A percentile compares a stretch with the other conserved stretches of the same genome.
Evolutionary conservation across 2,797 vertebrate species (phyloP).

Genomic region (Coregonus ussuriensis): DNA sequence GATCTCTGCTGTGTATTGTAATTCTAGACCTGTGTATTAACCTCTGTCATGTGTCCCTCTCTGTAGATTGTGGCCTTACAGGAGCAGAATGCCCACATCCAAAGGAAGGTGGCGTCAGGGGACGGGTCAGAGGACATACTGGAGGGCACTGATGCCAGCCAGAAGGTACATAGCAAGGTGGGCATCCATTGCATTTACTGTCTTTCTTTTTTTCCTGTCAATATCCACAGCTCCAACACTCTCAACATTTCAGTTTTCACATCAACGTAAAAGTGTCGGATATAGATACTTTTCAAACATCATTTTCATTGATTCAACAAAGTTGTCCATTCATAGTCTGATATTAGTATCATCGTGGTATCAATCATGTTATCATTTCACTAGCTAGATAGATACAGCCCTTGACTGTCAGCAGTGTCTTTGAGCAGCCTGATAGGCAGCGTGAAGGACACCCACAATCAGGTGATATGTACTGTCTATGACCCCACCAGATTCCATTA

Average conservation of each 20-base stretch:
- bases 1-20: neutral
- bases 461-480: constrained; percentile 7
- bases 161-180: constrained; percentile 95
- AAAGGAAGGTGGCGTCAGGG: constrained; percentile 93
- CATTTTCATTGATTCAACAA: no score
- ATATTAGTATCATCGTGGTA: no score
- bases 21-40: constrained; percentile 2
- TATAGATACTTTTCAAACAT: no score
- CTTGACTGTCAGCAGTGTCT: neutral
- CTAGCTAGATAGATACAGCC: neutral
- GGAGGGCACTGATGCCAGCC: constrained; percentile 86
- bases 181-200: neutral
- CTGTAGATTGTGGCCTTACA: constrained; percentile 93
- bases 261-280: no score
- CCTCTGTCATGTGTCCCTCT: neutral
- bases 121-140: constrained; percentile 88
- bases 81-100: constrained; percentile 98
- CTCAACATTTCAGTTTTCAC: no score
- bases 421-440: constrained; percentile 9
- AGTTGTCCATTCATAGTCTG: no score
- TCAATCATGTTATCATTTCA: no score
- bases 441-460: neutral
- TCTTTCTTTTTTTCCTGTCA: no score
- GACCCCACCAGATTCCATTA: constrained; percentile 33
- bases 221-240: no score